Percentiles rank a stretch among this genome's conserved stretches.
phyloP scores from a whole-genome alignment of 2,113 vertebrate genomes.

The Xiphias gladius region DNA sequence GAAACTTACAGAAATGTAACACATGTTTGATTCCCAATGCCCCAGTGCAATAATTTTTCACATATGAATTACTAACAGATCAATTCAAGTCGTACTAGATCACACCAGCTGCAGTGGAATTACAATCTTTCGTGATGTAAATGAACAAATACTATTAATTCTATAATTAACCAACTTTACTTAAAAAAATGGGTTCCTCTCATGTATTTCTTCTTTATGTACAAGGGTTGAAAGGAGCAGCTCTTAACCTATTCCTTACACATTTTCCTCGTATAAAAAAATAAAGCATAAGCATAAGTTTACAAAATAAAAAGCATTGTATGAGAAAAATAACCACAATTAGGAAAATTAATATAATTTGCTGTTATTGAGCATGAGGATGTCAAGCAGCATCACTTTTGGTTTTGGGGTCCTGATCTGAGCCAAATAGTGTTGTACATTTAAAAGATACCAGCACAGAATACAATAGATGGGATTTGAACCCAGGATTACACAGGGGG shows the following conservation, averaged over 20 bases:
- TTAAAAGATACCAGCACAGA: conserved; percentile 14
- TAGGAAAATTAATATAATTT: not conserved
- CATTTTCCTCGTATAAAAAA: not conserved
- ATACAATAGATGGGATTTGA: conserved; percentile 51
- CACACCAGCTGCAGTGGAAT: conserved; percentile 52
- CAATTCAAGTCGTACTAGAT: conserved; percentile 51
- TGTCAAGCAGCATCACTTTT: not conserved
- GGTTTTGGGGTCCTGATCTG: not conserved
- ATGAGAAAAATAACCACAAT: not conserved
- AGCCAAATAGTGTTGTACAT: not conserved
- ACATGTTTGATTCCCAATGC: conserved; percentile 72
- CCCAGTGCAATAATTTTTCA: conserved; percentile 65
- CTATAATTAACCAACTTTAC: conserved; percentile 9
- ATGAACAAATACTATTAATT: conserved; percentile 30
- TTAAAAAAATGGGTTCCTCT: not conserved
- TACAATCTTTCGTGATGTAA: conserved; percentile 16
- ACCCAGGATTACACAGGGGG: conserved; percentile 33
- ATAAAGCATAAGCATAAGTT: not conserved
- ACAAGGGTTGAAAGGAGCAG: not conserved
- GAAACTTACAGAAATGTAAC: conserved; percentile 71
- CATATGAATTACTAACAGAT: conserved; percentile 68
- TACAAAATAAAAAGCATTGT: not conserved
- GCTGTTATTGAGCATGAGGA: not conserved
- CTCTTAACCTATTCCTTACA: not conserved
- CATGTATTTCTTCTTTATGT: no score